Conservation (phyloP, 2,113 vertebrate species). For the Nerophis ophidion region DNA sequence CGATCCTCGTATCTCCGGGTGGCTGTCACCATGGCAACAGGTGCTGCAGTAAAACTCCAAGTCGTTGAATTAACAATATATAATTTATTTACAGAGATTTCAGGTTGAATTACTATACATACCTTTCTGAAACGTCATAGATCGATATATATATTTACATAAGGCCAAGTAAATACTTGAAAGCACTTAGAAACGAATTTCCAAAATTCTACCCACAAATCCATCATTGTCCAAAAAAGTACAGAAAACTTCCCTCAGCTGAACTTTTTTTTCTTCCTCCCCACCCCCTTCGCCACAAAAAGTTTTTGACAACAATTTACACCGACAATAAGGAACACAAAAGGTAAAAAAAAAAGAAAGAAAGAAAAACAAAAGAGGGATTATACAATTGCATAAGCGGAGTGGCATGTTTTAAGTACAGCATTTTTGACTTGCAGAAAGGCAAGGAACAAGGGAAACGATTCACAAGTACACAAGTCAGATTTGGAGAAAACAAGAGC, state of each 20-base stretch:
- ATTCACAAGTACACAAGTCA: constrained; percentile 74
- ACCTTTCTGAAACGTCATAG: constrained; percentile 82
- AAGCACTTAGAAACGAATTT: constrained; percentile 86
- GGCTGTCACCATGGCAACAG: background rate
- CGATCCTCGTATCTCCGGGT: background rate
- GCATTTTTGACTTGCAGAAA: constrained; percentile 83
- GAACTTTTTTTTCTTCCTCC: constrained; percentile 51
- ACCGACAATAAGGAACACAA: constrained; percentile 67
- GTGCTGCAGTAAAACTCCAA: constrained; percentile 43
- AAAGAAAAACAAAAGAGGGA: constrained; percentile 51
- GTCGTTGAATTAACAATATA: constrained; percentile 78
- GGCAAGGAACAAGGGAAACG: constrained; percentile 71
- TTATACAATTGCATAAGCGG: constrained; percentile 84
- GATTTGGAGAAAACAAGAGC: constrained; percentile 55
- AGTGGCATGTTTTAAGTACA: constrained; percentile 80
- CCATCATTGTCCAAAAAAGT: constrained; percentile 81
- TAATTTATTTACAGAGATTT: constrained; percentile 86
- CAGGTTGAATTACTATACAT: constrained; percentile 82
- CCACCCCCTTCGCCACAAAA: constrained; percentile 66
- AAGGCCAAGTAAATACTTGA: constrained; percentile 87
- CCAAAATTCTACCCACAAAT: constrained; percentile 85
- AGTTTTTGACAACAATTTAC: constrained; percentile 76
- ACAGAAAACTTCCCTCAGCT: constrained; percentile 69
- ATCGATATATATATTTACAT: constrained; percentile 77
- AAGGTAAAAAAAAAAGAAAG: constrained; percentile 46